phyloP scores from a whole-genome alignment of 2,888 invertebrate species.

The Ormyrus thymus region DNA sequence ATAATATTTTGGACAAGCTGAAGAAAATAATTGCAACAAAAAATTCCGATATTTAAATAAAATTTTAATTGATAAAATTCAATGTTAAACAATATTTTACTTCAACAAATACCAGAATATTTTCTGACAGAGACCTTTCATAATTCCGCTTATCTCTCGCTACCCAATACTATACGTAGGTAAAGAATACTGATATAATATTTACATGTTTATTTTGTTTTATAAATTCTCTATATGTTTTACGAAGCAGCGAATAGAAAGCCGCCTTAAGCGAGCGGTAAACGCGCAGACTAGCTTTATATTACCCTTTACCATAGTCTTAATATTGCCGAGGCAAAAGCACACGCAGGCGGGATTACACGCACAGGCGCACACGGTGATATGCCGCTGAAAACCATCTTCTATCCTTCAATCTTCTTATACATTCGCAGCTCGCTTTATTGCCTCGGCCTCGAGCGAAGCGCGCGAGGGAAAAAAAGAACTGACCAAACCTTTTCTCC shows the following conservation, averaged over 20 bases:
- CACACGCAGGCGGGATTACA: background rate
- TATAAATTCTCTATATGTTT: too few species aligned
- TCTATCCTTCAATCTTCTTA: background rate
- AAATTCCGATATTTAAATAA: too few species aligned
- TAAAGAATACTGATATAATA: too few species aligned
- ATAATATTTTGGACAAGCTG: too few species aligned
- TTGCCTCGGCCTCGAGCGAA: conserved; percentile 1
- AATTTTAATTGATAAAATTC: too few species aligned
- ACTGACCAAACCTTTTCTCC: conserved; percentile 4
- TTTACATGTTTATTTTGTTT: too few species aligned
- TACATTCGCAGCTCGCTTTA: conserved; percentile 19
- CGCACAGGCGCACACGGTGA: background rate
- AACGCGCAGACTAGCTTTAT: conserved; percentile 18
- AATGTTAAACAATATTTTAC: too few species aligned
- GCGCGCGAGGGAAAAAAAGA: background rate
- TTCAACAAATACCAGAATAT: too few species aligned
- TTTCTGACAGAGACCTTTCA: too few species aligned
- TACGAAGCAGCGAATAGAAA: background rate
- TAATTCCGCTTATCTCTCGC: too few species aligned
- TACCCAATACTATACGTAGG: too few species aligned
- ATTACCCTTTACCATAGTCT: conserved; percentile 19
- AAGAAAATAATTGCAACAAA: too few species aligned
- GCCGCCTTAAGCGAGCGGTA: conserved; percentile 15
- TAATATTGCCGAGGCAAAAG: conserved; percentile 30
- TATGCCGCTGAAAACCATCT: background rate